Base-by-base conservation (phyloP, 53 echinoderm and acorn worm species). In the Crossaster papposus region DNA sequence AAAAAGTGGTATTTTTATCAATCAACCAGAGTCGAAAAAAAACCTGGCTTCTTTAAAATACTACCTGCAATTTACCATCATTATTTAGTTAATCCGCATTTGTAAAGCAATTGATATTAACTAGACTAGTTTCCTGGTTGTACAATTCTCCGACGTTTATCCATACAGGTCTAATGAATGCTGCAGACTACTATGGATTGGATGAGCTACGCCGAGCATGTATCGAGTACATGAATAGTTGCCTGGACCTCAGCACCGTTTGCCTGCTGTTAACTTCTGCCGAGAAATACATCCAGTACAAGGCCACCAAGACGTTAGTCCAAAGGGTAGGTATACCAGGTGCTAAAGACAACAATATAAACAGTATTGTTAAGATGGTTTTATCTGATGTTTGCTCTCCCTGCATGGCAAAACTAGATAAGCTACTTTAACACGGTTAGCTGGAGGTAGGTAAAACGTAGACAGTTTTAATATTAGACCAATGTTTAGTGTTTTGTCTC, bases 251-350 rank as follows among this genome's bases (percentile, higher is more conserved):
- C 31, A 95, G 96, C 71, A 99, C 96, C 55, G 99, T 99, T 14
- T 99, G 99, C 77, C 80, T 92, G 36, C 78, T 99, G 17, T 89
- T 99, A 0, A 73, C 92, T 54, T 99, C 99, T 5, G 99, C 99
- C 17, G 99, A 99, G 89, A 96, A 87, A 79, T 99, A 99, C 83
- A 99, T 99, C 70, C 99, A 99, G 74, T 99, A 99, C 79, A 99
- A 99, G 79, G 94, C 99, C 22, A 99, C 99, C 54, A 99, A 96
- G 54, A 93, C 99, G 14, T 90, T 98, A 0, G 98, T 98, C 1
- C 98, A 98, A 91, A 98, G 92, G 94, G 98, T 98, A 87, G 31
- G 89, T 80, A 68, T 23, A n/a, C 7, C 11, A 68, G n/a, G n/a
- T n/a, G n/a, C n/a, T n/a, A n/a, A n/a, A n/a, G n/a, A n/a, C n/a